Base-by-base conservation (phyloP, 2,113 vertebrate species). In the Sinocyclocheilus anshuiensis region DNA sequence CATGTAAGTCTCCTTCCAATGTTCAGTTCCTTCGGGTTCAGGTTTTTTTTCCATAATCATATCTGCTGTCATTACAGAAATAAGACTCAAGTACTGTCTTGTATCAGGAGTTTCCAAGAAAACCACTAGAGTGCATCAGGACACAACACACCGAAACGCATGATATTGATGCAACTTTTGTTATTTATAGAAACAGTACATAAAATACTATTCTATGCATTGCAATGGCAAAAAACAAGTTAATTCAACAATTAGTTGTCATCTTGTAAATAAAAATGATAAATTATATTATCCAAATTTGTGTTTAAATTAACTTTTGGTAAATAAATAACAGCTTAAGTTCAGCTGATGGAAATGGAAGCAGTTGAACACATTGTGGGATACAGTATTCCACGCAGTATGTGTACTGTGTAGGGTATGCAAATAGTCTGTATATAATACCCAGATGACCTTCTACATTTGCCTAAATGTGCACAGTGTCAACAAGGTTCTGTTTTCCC, bases 71-170 rank as follows among this genome's bases (percentile, higher is more conserved):
- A 50, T 18, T 29, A 29, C 11, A 78, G 4, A 12, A 36, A 36
- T 1, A 22, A 78, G 0, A 22, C 18, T 57, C 7, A 11, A 57
- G 16, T 57, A 12, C 11, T 12, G 45, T 48, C 45, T 48, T 48
- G 3, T 12, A 2, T 48, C 45, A 12, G 45, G 45, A 48, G 72
- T 24, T 75, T 4, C 36, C 12, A 1, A 75, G 20, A 45, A 45
- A n/a, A 65, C 78, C 78, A 65, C 78, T 45, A 81, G 78, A 81
- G 57, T 36, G 78, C 78, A 45, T 42, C 36, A 63, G 1, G 36
- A 81, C 22, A 63, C 57, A 26, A 45, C 11, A 45, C 20, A 74
- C 39, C 20, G 11, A 45, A 10, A 71, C 36, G 13, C 36, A 36
- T 36, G 36, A 0, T 36, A 36, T 36, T 36, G 36, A 36, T 36